Percentiles rank a stretch among this genome's conserved stretches.
Evolutionary conservation across 1,140 invertebrate genomes (phyloP).

Genomic region (Heliconius melpomene): DNA sequence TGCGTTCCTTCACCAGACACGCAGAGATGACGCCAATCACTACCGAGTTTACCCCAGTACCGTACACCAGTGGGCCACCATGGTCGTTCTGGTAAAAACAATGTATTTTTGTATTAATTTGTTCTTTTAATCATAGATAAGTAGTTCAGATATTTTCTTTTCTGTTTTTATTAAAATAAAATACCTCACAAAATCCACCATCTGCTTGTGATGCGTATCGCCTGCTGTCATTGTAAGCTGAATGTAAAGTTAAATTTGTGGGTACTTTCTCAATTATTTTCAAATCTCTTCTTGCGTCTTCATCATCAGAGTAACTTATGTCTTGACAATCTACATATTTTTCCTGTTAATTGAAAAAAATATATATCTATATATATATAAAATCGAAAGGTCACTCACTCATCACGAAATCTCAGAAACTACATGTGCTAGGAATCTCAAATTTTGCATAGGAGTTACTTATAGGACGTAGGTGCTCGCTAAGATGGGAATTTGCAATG

Average conservation of each 20-base stretch:
- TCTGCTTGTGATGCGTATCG: constrained; percentile 17
- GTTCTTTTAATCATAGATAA: too few species aligned
- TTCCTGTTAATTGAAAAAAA: constrained; percentile 36
- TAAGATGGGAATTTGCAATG: too few species aligned
- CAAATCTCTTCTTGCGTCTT: constrained; percentile 32
- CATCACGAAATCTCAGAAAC: too few species aligned
- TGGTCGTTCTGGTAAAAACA: constrained; percentile 53
- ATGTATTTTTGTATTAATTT: background rate
- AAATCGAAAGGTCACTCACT: too few species aligned
- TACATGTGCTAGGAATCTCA: too few species aligned
- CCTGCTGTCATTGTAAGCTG: constrained; percentile 34
- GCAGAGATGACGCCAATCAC: constrained; percentile 17
- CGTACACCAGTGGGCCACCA: constrained; percentile 56
- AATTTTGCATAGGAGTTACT: too few species aligned
- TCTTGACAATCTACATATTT: constrained; percentile 60
- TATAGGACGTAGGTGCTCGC: too few species aligned
- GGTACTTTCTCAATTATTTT: constrained; percentile 21
- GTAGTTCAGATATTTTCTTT: too few species aligned
- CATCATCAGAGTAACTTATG: constrained; percentile 49
- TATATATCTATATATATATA: too few species aligned
- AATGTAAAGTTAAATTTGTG: constrained; percentile 39
- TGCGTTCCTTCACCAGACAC: constrained; percentile 52
- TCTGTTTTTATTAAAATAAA: too few species aligned
- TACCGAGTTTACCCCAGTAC: constrained; percentile 32
- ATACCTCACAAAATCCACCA: constrained; percentile 66